Base-by-base conservation (phyloP, 2,797 vertebrate species). In the Carapus acus region DNA sequence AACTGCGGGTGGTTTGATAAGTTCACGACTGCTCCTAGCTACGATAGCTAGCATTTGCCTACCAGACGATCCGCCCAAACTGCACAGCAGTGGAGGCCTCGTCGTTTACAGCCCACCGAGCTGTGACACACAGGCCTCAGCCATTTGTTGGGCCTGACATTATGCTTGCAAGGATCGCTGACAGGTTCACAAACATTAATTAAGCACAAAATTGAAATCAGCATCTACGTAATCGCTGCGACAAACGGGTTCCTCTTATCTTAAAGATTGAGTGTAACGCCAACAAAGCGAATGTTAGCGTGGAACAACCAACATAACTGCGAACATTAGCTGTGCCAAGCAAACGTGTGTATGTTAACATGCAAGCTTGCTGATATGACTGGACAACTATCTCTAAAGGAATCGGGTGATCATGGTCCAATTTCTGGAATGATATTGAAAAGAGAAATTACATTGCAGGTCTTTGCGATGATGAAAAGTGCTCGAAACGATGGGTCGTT, bases 21-120 rank as follows among this genome's bases (percentile, higher is more conserved):
- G 69, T 77, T 61, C 62, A 58, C 48, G 69, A 42, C 65, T 67
- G 79, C 58, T 61, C 37, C 54, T 75, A 72, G 76, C 68, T 74
- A 64, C 71, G 58, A 75, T 47, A 71, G 65, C 62, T 53, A 64
- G 17, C 58, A 31, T 54, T 62, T 16, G 67, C 72, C 60, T 65
- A 67, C 66, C 50, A 77, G 67, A 67, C 72, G 80, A 79, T 82
- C 83, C 81, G 72, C 83, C 84, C 81, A 79, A 74, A 63, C 69
- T 59, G 69, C 54, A 23, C 56, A 81, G 75, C 55, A 43, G 47
- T 6, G 71, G 54, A 82, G 83, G 83, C 83, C 82, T 83, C 52
- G 56, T 74, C 78, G 67, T 68, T 70, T 61, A 70, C 59, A 82
- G 67, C 73, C 69, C 74, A 45, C 49, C 69, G 67, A 68, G 65